Conservation (phyloP, 2,797 vertebrate species). For the Carcharodon carcharias region DNA sequence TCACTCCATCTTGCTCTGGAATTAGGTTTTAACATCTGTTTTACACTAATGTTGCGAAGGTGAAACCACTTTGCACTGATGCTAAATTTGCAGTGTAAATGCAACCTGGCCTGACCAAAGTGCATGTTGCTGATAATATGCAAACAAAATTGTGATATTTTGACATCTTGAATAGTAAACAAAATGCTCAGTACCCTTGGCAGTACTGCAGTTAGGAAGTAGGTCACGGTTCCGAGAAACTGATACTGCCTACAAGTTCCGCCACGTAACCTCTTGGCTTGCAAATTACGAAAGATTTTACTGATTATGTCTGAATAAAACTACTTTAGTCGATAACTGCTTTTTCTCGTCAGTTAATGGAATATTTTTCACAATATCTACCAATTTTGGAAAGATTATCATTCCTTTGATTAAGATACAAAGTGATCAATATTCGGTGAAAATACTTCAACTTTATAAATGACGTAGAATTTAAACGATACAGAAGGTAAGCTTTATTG, state of each 20-base stretch:
- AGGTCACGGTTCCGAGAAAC: conserved; percentile 46
- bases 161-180: not conserved
- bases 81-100: not conserved
- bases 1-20: not conserved
- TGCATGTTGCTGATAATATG: not conserved
- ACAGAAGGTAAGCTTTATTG: conserved; percentile 22
- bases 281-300: conserved; percentile 33
- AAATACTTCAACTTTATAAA: not conserved
- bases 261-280: conserved; percentile 40
- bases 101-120: not conserved
- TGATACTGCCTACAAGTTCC: conserved; percentile 45
- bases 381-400: conserved; percentile 1
- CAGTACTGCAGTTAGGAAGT: conserved; percentile 43
- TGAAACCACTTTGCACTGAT: not conserved
- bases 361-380: not conserved
- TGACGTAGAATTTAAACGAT: conserved; percentile 26
- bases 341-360: not conserved
- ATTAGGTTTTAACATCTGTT: not conserved
- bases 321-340: not conserved
- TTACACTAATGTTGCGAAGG: not conserved
- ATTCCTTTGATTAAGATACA: not conserved
- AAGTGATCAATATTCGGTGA: not conserved
- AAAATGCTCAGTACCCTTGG: not conserved
- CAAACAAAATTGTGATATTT: not conserved
- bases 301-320: conserved; percentile 34